Evolutionary conservation across 2,888 invertebrate genomes (phyloP).

Genomic region (Caenorhabditis japonica): DNA sequence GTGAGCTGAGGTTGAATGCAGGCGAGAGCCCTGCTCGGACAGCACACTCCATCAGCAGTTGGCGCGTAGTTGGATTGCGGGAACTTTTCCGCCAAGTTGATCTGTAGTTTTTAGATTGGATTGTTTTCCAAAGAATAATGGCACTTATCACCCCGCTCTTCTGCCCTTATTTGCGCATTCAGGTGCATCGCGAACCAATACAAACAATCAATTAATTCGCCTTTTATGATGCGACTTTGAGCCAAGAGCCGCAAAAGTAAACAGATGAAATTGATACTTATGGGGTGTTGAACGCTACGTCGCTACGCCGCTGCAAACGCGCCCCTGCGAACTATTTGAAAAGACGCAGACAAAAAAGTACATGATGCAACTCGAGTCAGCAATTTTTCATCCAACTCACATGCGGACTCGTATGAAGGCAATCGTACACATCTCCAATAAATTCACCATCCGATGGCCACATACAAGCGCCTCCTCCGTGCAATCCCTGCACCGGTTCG

Average conservation of each 20-base stretch:
- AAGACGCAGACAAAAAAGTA: constrained; percentile 1
- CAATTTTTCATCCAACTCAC: constrained; percentile 37
- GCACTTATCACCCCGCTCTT: constrained; percentile 38
- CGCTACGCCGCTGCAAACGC: constrained; percentile 8
- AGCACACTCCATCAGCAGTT: constrained; percentile 66
- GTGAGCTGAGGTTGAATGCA: constrained; percentile 67
- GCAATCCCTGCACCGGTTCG: constrained; percentile 64
- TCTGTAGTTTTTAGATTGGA: constrained; percentile 31
- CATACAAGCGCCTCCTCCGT: constrained; percentile 66
- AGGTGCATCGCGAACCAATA: constrained; percentile 34
- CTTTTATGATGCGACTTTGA: too few species aligned
- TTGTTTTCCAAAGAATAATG: constrained; percentile 6
- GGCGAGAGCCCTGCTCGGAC: constrained; percentile 65
- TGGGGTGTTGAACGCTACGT: too few species aligned
- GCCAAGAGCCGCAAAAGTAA: too few species aligned
- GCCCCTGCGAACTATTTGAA: constrained; percentile 4
- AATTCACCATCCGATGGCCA: constrained; percentile 68
- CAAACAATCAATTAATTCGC: too few species aligned
- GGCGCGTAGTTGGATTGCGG: constrained; percentile 65
- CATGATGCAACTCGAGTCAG: background rate
- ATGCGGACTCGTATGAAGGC: constrained; percentile 66
- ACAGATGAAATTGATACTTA: too few species aligned
- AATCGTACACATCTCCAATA: constrained; percentile 70
- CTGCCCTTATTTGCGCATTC: constrained; percentile 31
- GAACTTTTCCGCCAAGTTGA: constrained; percentile 60